These are phyloP conservation scores for Polylopha cassiicola DNA, from an alignment of 2,888 invertebrate genomes.

Conservation along the genomic window DNA sequence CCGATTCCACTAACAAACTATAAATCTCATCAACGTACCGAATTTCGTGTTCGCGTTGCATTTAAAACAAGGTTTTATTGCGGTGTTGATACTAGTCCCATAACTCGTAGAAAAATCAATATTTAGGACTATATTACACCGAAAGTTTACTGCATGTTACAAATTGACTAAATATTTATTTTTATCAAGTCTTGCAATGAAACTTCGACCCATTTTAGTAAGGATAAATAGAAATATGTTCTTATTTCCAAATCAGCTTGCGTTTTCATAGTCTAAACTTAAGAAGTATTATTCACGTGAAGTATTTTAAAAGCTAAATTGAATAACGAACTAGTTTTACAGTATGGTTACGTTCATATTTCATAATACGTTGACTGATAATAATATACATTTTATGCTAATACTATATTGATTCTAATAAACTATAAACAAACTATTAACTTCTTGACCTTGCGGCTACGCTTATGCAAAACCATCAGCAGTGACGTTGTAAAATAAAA, in stretches of 20 bases:
- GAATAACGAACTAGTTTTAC: neutral
- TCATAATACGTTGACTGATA: constrained; percentile 1
- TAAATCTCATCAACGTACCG: constrained; percentile 11
- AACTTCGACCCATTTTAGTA: no score
- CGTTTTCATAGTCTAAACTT: no score
- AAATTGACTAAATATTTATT: no score
- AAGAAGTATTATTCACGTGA: no score
- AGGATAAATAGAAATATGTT: no score
- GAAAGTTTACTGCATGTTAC: no score
- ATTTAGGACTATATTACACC: no score
- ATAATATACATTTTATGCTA: constrained; percentile 10
- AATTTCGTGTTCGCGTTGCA: constrained; percentile 5
- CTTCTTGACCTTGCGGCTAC: constrained; percentile 9
- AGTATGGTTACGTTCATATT: constrained; percentile 4
- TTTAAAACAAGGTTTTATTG: constrained; percentile 16
- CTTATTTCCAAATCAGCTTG: no score
- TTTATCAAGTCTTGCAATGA: no score
- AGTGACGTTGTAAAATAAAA: constrained; percentile 13
- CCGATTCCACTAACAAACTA: constrained; percentile 16
- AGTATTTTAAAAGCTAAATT: neutral
- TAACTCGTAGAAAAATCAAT: constrained; percentile 5
- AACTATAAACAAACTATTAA: constrained; percentile 13
- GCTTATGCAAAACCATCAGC: constrained; percentile 8
- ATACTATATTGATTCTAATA: constrained; percentile 11
- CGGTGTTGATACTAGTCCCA: constrained; percentile 4